Conservation (phyloP, 2,888 invertebrate species). For the Lucinisca nassula region DNA sequence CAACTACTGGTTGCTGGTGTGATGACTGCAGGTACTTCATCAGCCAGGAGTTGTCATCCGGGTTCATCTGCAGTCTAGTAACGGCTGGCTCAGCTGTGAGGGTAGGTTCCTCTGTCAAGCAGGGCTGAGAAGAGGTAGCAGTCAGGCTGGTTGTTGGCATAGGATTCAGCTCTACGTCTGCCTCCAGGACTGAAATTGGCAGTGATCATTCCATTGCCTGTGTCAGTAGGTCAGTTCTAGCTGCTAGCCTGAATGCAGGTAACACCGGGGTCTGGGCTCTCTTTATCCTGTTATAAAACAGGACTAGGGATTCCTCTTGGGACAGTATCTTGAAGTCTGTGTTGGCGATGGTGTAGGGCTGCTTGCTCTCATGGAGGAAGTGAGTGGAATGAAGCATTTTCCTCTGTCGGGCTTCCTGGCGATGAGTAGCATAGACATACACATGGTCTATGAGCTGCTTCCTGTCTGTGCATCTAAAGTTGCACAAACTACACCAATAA, state of each 20-base stretch:
- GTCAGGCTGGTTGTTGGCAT: neutral
- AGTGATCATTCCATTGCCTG: neutral
- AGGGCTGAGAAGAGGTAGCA: too few species aligned
- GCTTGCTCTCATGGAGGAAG: neutral
- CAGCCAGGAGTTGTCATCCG: too few species aligned
- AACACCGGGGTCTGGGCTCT: neutral
- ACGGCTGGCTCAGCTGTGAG: too few species aligned
- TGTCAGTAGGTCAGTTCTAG: neutral
- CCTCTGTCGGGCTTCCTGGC: neutral
- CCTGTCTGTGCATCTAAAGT: neutral
- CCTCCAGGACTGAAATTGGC: neutral
- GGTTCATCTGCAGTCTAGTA: too few species aligned
- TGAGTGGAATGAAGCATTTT: neutral
- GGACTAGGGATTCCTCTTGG: neutral
- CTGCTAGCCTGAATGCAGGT: neutral
- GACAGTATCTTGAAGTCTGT: neutral
- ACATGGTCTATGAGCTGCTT: neutral
- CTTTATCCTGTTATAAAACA: too few species aligned
- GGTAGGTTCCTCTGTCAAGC: too few species aligned
- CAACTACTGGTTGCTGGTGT: too few species aligned
- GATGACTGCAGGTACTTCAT: too few species aligned
- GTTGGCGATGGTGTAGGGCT: neutral
- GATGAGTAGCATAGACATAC: neutral
- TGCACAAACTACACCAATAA: neutral
- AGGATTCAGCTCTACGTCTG: neutral